Evolutionary conservation across 2,888 invertebrate species (phyloP).

Genomic region (Morpho deidamia): DNA sequence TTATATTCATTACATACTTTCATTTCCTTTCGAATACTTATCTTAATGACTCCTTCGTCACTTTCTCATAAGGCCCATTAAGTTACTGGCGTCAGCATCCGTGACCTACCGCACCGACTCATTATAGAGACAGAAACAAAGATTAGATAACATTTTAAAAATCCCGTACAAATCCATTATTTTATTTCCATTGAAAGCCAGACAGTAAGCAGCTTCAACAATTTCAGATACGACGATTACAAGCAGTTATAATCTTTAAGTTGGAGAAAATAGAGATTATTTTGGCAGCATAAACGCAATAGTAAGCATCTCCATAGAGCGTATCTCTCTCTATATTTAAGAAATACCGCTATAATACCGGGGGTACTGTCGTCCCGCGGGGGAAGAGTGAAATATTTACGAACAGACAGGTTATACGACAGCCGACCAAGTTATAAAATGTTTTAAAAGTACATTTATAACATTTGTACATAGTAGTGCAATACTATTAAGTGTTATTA

Average conservation of each 20-base stretch:
- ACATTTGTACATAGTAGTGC: no score
- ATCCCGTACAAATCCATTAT: neutral
- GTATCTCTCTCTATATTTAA: constrained; percentile 45
- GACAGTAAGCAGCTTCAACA: no score
- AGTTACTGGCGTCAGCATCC: constrained; percentile 34
- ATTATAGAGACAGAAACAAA: constrained; percentile 8
- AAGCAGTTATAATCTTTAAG: constrained; percentile 10
- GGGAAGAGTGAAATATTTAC: constrained; percentile 19
- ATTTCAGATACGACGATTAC: neutral
- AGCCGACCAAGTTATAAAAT: constrained; percentile 2
- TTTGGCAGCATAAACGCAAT: constrained; percentile 12
- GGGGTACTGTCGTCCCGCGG: constrained; percentile 41
- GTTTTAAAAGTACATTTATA: neutral
- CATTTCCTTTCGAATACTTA: constrained; percentile 37
- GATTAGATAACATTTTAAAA: constrained; percentile 14
- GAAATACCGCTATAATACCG: constrained; percentile 51
- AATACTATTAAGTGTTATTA: no score
- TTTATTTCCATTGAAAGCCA: neutral
- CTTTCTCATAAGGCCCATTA: constrained; percentile 43
- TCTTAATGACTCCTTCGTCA: constrained; percentile 42
- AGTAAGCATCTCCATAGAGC: constrained; percentile 14
- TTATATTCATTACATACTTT: constrained; percentile 39
- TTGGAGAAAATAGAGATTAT: constrained; percentile 3
- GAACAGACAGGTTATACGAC: constrained; percentile 25
- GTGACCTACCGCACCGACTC: constrained; percentile 41